Evolutionary conservation across 2,888 invertebrate species (phyloP), one percentile per base, ranked within the genome.

Genomic region (Cheilosia grossa): DNA sequence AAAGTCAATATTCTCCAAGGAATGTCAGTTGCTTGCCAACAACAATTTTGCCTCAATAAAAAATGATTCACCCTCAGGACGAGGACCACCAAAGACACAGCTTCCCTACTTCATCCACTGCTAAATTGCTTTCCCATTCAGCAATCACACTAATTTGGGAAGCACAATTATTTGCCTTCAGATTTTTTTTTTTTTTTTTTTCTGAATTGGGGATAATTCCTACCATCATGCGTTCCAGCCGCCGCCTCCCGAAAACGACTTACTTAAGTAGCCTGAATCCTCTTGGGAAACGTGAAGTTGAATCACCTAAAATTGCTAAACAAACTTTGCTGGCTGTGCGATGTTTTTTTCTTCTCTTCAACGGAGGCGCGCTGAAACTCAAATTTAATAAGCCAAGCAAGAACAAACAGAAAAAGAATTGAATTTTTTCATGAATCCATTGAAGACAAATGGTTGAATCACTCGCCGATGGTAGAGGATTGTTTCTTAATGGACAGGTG

Each of bases 271-370:
- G 64, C 42, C 47, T 30, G 58, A 47, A 59, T 49, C 54, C 44
- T 47, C 64, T 47, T 44, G 24, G 56, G 56, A 49, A 49, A 40
- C 47, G 37, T 44, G 19, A 74, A 73, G 82, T 82, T 78, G 78
- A 82, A 72, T 82, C 78, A 82, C 82, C 82, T 82, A 33, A 77
- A 78, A 78, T 67, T 78, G 72, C 42, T 63, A 47, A 27, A 49
- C 3, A 30, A 54, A 54, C 10, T 56, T 30, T 17, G n/a, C 47
- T 30, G 56, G 42, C 40, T 61, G 70, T 63, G 10, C 42, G 42
- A 37, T 9, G 15, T 42, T 30, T 40, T 40, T 42, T 44, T 44
- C 19, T 47, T 17, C 9, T 54, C 10, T 61, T 47, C 30, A 33
- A 27, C 40, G 51, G 49, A 27, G 66, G 64, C 40, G 49, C 49